phyloP scores from a whole-genome alignment of 2,113 vertebrate genomes.

The Passer domesticus region DNA sequence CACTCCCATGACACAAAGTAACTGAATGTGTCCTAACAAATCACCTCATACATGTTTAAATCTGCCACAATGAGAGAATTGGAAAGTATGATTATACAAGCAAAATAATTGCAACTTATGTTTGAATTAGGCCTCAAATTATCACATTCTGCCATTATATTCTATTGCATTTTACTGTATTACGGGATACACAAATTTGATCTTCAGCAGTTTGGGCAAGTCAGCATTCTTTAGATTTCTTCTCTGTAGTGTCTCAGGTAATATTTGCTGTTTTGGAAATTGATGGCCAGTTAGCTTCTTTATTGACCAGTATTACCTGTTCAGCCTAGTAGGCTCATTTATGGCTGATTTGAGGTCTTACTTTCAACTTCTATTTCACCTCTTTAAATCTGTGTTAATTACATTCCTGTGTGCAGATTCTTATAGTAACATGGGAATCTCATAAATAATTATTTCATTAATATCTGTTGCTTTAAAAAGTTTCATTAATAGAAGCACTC shows the following conservation, averaged over 20 bases:
- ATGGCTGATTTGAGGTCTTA: not conserved
- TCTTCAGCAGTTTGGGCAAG: not conserved
- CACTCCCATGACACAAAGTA: not conserved
- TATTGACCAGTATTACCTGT: not conserved
- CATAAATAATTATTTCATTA: not conserved
- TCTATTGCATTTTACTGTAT: not conserved
- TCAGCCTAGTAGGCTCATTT: not conserved
- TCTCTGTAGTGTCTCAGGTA: not conserved
- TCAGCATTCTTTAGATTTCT: not conserved
- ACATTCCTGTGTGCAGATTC: not conserved
- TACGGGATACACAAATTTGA: not conserved
- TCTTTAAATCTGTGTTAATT: not conserved
- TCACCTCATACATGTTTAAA: not conserved
- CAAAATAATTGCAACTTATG: not conserved
- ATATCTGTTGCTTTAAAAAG: not conserved
- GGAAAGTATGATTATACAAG: not conserved
- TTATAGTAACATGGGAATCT: not conserved
- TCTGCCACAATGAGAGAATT: not conserved
- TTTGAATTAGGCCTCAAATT: not conserved
- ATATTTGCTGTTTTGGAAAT: not conserved
- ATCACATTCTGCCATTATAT: not conserved
- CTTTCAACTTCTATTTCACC: not conserved
- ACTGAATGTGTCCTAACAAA: not conserved
- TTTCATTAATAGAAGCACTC: not conserved
- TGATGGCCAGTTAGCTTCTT: not conserved